Base-by-base conservation (phyloP, 2,888 invertebrate genomes). In the Axea sp. region DNA sequence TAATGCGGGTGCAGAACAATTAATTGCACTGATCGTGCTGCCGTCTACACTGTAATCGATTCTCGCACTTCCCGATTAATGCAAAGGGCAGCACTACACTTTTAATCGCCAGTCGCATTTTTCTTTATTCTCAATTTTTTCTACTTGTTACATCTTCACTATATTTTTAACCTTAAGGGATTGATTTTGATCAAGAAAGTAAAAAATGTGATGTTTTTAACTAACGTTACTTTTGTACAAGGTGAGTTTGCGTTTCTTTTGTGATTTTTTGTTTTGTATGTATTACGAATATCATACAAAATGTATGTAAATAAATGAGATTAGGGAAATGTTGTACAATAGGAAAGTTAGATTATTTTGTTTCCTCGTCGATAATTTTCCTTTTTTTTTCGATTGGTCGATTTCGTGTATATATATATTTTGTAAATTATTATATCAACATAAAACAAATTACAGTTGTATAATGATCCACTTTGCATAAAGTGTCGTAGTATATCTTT, bases 331-430 rank as follows among this genome's bases (percentile, higher is more conserved):
- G 47, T 45, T 60, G 45, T 37, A 47, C 47, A 26, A 47, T 12
- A 1, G 4, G 8, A n/a, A 30, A 1, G 14, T n/a, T n/a, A n/a
- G n/a, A n/a, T n/a, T n/a, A n/a, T n/a, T n/a, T n/a, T n/a, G 31
- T 24, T 24, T 12, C 33, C 22, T 5, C 1, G 35, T 6, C 6
- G 5, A 9, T 2, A 8, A n/a, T 35, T 39, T 14, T 26, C 41
- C 1, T 3, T 24, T 33, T n/a, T 9, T 3, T 15, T 30, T 60
- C 12, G 64, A 57, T 45, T 45, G 24, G 47, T 39, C 30, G 30
- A 28, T 39, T 55, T 33, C 49, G n/a, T 84, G 81, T 83, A 83
- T 79, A 84, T n/a, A n/a, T 83, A 83, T 81, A 76, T 80, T 82
- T 81, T 84, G 83, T 85, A 84, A 83, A 84, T 82, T 81, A 82